Evolutionary conservation across 2,113 vertebrate species (phyloP).

Genomic region (Bombycilla garrulus): DNA sequence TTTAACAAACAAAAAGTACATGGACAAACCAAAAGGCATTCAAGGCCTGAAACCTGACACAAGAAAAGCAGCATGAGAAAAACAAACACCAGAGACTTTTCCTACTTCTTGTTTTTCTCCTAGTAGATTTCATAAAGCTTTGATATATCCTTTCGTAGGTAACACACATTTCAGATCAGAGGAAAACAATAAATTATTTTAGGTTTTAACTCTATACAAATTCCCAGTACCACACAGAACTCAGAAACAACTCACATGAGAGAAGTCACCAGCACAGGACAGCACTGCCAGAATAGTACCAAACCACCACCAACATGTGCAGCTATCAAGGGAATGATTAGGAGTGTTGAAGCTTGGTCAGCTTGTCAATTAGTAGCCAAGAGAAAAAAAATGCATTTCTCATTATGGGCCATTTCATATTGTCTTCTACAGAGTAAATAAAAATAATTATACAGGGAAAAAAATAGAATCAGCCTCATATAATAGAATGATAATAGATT

Average conservation of each 20-base stretch:
- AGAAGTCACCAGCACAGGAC: neutral
- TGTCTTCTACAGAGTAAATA: neutral
- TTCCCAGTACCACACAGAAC: neutral
- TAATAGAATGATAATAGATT: too few species aligned
- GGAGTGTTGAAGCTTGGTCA: neutral
- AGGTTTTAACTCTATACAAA: neutral
- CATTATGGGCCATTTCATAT: neutral
- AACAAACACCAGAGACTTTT: constrained; percentile 58
- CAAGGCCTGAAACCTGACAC: constrained; percentile 61
- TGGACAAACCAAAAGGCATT: constrained; percentile 19
- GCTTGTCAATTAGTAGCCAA: neutral
- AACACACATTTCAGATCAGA: neutral
- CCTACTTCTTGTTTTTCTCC: neutral
- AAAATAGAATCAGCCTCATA: neutral
- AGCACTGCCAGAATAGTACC: neutral
- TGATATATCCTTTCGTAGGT: neutral
- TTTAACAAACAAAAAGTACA: constrained; percentile 65
- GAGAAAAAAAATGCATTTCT: neutral
- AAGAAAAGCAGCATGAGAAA: constrained; percentile 60
- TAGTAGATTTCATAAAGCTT: constrained; percentile 38
- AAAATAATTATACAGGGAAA: neutral
- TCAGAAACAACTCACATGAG: neutral
- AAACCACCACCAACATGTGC: accelerated
- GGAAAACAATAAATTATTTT: neutral
- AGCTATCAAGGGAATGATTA: neutral